phyloP scores from a whole-genome alignment of 2,888 invertebrate genomes.

The Trissoscelio sp. region DNA sequence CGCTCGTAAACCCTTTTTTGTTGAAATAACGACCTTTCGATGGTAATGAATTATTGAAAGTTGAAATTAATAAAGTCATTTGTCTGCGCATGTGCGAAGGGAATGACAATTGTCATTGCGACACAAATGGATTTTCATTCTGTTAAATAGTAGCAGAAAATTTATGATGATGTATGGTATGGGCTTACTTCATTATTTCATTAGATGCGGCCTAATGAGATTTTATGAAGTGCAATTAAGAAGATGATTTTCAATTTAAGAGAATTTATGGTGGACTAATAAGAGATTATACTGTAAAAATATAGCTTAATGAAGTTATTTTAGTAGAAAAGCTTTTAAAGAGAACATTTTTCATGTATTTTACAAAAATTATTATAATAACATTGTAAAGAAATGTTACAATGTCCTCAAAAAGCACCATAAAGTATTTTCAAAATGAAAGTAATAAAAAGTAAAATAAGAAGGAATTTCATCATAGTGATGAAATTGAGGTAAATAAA shows the following conservation, averaged over 20 bases:
- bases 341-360: too few relatives aligned
- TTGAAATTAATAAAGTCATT: neutral
- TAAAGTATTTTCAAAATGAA: too few relatives aligned
- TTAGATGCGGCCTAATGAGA: neutral
- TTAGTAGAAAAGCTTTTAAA: too few relatives aligned
- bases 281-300: too few relatives aligned
- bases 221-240: neutral
- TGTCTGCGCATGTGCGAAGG: neutral
- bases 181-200: neutral
- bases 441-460: neutral
- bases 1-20: neutral
- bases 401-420: too few relatives aligned
- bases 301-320: too few relatives aligned
- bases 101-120: conserved; percentile 4
- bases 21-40: neutral
- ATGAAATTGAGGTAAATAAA: conserved; percentile 13
- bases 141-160: neutral
- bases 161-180: neutral
- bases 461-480: neutral
- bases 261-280: neutral
- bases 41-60: neutral
- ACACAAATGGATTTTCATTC: too few relatives aligned
- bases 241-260: neutral
- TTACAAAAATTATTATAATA: too few relatives aligned
- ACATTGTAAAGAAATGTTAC: too few relatives aligned